Conservation (phyloP, 2,888 invertebrate genomes). For the Eupithecia tripunctaria region DNA sequence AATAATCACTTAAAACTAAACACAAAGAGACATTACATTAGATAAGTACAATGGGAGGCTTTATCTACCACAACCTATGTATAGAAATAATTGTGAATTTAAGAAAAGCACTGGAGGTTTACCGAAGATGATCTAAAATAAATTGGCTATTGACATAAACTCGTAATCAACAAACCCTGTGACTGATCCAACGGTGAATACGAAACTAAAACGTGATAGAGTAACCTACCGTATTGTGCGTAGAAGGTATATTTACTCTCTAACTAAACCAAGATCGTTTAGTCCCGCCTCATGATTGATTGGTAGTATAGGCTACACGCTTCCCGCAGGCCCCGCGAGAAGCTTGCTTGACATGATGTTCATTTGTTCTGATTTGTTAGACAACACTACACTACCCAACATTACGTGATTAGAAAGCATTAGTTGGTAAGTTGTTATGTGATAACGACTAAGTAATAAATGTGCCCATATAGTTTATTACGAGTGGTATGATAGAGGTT, state of each 20-base stretch:
- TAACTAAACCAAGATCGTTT: slow-evolving; percentile 10
- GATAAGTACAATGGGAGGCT: no score
- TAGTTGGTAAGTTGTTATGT: slow-evolving; percentile 48
- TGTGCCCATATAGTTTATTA: slow-evolving; percentile 44
- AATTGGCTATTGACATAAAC: no score
- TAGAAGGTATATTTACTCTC: slow-evolving; percentile 1
- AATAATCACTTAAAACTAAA: no score
- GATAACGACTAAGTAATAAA: slow-evolving; percentile 43
- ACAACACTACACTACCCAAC: slow-evolving; percentile 58
- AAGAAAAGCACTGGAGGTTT: no score
- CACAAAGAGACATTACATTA: no score
- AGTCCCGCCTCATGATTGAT: slow-evolving; percentile 63
- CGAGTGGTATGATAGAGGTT: slow-evolving; percentile 36
- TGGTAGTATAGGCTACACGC: slow-evolving; percentile 50
- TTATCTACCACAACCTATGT: no score
- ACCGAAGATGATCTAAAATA: no score
- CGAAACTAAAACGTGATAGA: background rate
- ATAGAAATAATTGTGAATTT: no score
- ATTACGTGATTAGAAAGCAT: slow-evolving; percentile 67
- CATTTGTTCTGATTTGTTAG: slow-evolving; percentile 76
- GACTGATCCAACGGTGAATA: background rate
- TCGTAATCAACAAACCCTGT: background rate
- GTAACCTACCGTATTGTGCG: background rate
- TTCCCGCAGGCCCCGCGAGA: slow-evolving; percentile 61
- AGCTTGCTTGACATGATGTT: slow-evolving; percentile 67